Percentiles rank a stretch among this genome's conserved stretches.
phyloP scores from a whole-genome alignment of 2,113 vertebrate species.

The Pteruthius melanotis region DNA sequence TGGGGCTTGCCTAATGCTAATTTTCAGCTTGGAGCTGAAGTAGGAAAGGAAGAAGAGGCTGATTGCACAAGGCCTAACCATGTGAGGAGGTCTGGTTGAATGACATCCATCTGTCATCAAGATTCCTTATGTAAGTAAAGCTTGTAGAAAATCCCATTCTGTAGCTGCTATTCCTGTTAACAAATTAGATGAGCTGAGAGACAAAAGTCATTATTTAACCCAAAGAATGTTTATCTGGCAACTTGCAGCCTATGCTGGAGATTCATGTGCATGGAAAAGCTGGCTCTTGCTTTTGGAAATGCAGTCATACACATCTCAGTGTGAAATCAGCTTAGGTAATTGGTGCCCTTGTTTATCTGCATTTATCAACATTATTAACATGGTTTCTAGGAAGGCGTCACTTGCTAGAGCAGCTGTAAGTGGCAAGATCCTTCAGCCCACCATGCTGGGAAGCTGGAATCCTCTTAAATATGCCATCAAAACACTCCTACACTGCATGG shows the following conservation, averaged over 20 bases:
- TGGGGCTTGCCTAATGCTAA: not conserved
- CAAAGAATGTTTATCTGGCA: not conserved
- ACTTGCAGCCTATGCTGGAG: not conserved
- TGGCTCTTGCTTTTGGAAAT: not conserved
- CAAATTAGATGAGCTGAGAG: not conserved
- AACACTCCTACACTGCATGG: not conserved
- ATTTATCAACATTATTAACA: not conserved
- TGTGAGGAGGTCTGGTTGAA: not conserved
- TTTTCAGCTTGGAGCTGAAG: not conserved
- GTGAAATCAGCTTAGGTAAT: not conserved
- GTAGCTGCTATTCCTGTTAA: not conserved
- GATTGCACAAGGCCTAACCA: not conserved
- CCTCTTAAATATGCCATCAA: not conserved
- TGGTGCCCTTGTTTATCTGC: not conserved
- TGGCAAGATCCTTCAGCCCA: not conserved
- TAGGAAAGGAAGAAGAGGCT: not conserved
- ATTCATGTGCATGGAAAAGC: not conserved
- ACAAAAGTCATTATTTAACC: not conserved
- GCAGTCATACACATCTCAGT: not conserved
- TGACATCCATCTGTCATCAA: not conserved
- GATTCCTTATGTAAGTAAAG: not conserved
- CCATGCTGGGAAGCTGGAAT: not conserved
- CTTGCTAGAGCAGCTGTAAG: not conserved
- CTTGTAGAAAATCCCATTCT: not conserved
- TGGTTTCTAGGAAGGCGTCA: slow-evolving; percentile 35